Conservation (phyloP, 2,797 vertebrate genomes). For the Syndactyla subalaris region DNA sequence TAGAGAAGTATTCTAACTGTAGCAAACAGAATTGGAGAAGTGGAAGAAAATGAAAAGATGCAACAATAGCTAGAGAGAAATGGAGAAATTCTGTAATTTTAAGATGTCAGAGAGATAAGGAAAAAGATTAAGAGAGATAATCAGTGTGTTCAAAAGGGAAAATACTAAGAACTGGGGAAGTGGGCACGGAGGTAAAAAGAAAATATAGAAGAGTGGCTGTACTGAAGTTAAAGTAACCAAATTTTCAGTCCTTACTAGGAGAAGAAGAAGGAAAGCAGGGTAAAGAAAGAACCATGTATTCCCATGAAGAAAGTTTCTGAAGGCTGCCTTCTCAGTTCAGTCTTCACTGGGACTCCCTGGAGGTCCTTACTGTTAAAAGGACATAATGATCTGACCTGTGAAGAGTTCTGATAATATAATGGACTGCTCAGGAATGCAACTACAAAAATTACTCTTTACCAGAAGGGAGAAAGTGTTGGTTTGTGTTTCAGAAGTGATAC, state of each 20-base stretch:
- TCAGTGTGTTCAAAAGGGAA: not conserved
- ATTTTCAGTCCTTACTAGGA: not conserved
- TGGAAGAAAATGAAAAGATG: not conserved
- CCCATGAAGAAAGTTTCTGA: not conserved
- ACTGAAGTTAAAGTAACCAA: not conserved
- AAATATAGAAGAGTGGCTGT: not conserved
- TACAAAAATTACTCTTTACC: not conserved
- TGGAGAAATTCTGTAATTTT: not conserved
- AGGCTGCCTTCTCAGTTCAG: not conserved
- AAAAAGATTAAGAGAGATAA: not conserved
- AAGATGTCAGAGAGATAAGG: not conserved
- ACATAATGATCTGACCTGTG: not conserved
- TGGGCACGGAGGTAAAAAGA: fast-evolving
- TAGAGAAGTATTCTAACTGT: not conserved
- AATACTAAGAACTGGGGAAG: not conserved
- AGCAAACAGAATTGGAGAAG: not conserved
- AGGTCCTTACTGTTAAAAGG: not conserved
- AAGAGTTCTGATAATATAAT: not conserved
- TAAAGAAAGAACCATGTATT: not conserved
- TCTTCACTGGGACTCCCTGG: not conserved
- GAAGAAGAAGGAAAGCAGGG: not conserved
- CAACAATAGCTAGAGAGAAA: not conserved
- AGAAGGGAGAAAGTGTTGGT: not conserved
- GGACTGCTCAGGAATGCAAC: not conserved
- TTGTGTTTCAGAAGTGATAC: not conserved